Evolutionary conservation across 2,797 vertebrate genomes (phyloP).

Genomic region (Saguinus oedipus): DNA sequence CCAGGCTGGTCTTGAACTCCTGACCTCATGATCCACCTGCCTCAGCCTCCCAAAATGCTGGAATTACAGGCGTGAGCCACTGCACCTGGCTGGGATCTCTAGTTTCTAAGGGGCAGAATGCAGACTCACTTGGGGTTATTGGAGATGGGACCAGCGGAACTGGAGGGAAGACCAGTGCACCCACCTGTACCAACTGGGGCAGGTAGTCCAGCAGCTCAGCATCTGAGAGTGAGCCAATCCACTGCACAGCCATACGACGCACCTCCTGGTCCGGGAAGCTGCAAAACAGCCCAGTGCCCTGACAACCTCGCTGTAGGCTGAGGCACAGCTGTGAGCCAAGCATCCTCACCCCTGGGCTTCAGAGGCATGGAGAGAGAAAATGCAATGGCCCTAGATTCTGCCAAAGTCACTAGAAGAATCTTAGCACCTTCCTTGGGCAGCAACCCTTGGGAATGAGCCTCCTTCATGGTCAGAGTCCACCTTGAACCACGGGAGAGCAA

Average conservation of each 20-base stretch:
- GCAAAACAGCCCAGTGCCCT: background rate
- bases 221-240: constrained; percentile 96
- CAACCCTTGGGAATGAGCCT: background rate
- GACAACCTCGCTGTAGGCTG: background rate
- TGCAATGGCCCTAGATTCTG: background rate
- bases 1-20: too few relatives aligned
- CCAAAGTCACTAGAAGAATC: background rate
- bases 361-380: background rate
- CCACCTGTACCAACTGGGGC: constrained; percentile 96
- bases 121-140: fast-evolving
- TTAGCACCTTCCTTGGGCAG: background rate
- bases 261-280: constrained; percentile 98
- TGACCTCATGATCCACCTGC: too few relatives aligned
- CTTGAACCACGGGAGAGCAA: background rate
- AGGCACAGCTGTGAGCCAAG: background rate
- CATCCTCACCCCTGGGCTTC: background rate
- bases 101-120: background rate
- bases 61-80: too few relatives aligned
- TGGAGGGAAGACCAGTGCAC: background rate
- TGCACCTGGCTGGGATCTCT: background rate
- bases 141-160: background rate
- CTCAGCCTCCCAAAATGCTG: too few relatives aligned
- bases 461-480: background rate
- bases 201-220: constrained; percentile 96
- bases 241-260: constrained; percentile 93